Base-by-base conservation (phyloP, 1,140 invertebrate genomes). In the Tribolium castaneum region DNA sequence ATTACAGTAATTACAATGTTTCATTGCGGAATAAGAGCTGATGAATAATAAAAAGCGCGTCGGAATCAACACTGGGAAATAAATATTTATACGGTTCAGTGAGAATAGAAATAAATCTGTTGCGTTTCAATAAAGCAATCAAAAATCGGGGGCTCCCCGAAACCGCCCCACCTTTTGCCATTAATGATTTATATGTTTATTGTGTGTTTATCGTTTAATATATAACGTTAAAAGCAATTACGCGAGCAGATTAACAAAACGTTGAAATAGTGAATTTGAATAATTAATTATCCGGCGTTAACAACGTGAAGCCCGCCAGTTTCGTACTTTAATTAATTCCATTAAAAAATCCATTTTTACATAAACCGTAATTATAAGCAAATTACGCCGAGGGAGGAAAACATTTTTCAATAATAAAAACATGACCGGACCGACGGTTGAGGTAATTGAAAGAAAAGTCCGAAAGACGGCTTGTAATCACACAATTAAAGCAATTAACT, bases 331-430 rank as follows among this genome's bases (percentile, higher is more conserved):
- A 66, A 66, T 66, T 66, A 66, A 66, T 66, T 66, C 59, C 30
- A 66, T 66, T 66, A 66, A 66, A 66, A 66, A 66, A 66, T 66
- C 59, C 59, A 66, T 66, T 66, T 66, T 66, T 66, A 66, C 59
- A 35, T 35, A 66, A 66, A 66, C 59, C 59, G 59, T 66, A 66
- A 66, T 66, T 66, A 66, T 66, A 66, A 66, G 59, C 59, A 35
- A 66, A 66, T 66, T 66, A 66, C 25, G 59, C 10, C 30, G 30
- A 30, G n/a, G 12, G 59, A 45, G n/a, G 35, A 66, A 59, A 66
- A 66, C 30, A 66, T 66, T 66, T 52, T 52, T 66, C 25, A 66
- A 66, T 66, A 66, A 66, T 66, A 66, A 66, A 66, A 66, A 66
- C 59, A 66, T 35, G 30, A 66, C 59, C 30, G 30, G 30, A 66